Evolutionary conservation across 2,113 vertebrate species (phyloP), one percentile per base, ranked within the genome.

Genomic region (Petrocephalus zakoni): DNA sequence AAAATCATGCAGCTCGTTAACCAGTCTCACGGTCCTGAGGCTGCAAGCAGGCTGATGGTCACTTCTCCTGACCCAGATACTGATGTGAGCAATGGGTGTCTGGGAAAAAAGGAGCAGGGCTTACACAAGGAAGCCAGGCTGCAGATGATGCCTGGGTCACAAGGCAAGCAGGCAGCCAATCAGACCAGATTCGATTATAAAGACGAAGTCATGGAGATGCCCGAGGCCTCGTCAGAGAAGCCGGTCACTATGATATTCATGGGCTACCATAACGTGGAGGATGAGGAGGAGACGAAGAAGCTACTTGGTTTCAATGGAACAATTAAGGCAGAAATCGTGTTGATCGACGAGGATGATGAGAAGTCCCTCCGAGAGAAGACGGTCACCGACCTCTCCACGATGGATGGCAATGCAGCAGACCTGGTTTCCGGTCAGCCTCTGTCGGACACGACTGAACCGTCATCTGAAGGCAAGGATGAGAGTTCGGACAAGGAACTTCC

Each of bases 211-310:
- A 94, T 87, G 0, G 94, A 94, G 85, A 82, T 92, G 64, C 93
- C 94, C 0, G 93, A 95, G 85, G 96, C 95, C 86, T 96, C 93
- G 5, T 6, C 91, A 0, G 97, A 98, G 89, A 97, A 98, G 89
- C 97, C 98, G 0, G 93, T 99, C 91, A 99, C 98, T 91, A 99
- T 99, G 98, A 97, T 99, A 94, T 99, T 99, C 95, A 97, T 99
- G 93, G 98, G 98, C 88, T 99, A 99, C 94, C 97, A 99, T 91
- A 98, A 96, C 52, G 96, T 98, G 0, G 96, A 98, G 49, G 97
- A 98, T 0, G 96, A 95, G 90, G 98, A 98, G 58, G 98, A 99
- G 92, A 97, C 97, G 0, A 96, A 97, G 93, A 97, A 96, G 93
- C 96, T 98, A 90, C 95, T 99, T 21, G 97, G 98, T 86, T 99